Conservation (phyloP, 2,888 invertebrate genomes). For the Cheilosia impressa region DNA sequence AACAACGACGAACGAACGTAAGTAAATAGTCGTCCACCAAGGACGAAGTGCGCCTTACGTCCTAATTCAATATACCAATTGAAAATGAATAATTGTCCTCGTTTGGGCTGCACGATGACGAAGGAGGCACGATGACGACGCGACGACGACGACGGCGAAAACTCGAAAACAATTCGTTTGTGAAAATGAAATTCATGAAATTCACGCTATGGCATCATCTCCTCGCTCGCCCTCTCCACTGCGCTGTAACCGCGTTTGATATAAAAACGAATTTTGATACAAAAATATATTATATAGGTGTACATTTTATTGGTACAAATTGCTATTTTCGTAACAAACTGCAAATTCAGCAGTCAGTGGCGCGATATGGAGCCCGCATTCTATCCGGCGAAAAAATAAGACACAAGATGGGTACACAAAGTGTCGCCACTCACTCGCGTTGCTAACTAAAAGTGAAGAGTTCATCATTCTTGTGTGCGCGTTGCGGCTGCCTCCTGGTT, state of each 20-base stretch:
- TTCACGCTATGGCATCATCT: slow-evolving; percentile 35
- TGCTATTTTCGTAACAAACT: slow-evolving; percentile 67
- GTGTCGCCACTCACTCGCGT: slow-evolving; percentile 34
- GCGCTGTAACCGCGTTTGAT: slow-evolving; percentile 47
- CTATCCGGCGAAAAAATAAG: not conserved
- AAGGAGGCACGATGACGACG: not conserved
- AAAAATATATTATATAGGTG: not conserved
- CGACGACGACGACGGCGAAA: not conserved
- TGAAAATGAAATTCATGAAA: slow-evolving; percentile 24
- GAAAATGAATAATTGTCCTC: slow-evolving; percentile 53
- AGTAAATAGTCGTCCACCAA: slow-evolving; percentile 35
- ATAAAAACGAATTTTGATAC: slow-evolving; percentile 49
- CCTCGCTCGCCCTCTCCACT: not conserved
- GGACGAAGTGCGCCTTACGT: slow-evolving; percentile 16
- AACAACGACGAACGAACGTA: not conserved
- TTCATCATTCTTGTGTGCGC: slow-evolving; percentile 17
- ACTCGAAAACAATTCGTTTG: slow-evolving; percentile 22
- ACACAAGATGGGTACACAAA: slow-evolving; percentile 9
- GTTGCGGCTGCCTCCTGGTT: not conserved
- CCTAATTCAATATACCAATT: slow-evolving; percentile 52
- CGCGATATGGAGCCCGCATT: slow-evolving; percentile 47
- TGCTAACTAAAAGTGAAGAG: not conserved
- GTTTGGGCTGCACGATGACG: slow-evolving; percentile 1
- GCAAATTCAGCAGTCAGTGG: slow-evolving; percentile 46
- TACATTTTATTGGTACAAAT: slow-evolving; percentile 56